Percentiles rank a stretch among this genome's conserved stretches.
Evolutionary conservation across 2,113 vertebrate genomes (phyloP).

Genomic region (Python bivittatus): DNA sequence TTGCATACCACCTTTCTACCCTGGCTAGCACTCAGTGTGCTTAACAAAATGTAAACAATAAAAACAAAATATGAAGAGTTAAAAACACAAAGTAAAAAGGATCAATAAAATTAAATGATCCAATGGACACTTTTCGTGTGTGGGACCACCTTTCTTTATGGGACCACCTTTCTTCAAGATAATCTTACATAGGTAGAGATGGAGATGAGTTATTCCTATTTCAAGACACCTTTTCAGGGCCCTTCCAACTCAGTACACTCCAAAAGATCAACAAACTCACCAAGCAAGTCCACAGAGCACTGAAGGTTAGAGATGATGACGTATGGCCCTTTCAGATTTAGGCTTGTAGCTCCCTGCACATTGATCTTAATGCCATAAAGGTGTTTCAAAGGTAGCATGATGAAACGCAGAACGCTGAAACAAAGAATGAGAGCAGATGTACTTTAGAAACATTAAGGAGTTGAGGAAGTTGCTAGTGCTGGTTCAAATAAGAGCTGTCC

Average conservation of each 20-base stretch:
- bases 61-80: background rate
- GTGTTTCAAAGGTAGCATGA: constrained; percentile 18
- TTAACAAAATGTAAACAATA: background rate
- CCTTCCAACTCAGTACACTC: background rate
- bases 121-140: background rate
- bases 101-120: background rate
- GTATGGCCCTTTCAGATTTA: constrained; percentile 15
- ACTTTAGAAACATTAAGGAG: background rate
- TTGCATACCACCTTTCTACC: background rate
- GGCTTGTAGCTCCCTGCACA: background rate
- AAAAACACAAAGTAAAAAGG: background rate
- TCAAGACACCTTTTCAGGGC: background rate
- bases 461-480: background rate
- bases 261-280: constrained; percentile 1
- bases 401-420: constrained; percentile 3
- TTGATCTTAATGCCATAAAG: constrained; percentile 9
- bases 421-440: background rate
- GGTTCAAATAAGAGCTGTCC: background rate
- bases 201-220: background rate
- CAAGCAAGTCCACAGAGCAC: constrained; percentile 12
- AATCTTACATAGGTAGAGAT: background rate
- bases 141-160: background rate
- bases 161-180: background rate
- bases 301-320: constrained; percentile 12
- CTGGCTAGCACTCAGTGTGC: background rate